A percentile compares a stretch with the other conserved stretches of the same genome.
phyloP scores from a whole-genome alignment of 2,113 vertebrate genomes.

The Patagioenas fasciata region DNA sequence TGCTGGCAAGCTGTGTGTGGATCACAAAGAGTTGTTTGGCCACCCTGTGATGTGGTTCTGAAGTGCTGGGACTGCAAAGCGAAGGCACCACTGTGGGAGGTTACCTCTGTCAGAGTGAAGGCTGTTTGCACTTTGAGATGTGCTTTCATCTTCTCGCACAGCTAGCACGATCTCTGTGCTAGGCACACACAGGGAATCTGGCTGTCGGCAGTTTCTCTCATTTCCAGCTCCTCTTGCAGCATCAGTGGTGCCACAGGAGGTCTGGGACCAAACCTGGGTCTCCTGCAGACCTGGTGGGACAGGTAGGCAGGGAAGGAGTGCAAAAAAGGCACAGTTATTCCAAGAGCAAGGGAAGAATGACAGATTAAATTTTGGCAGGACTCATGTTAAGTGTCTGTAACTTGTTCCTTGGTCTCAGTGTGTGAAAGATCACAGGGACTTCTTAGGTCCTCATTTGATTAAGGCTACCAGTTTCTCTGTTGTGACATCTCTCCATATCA shows the following conservation, averaged over 20 bases:
- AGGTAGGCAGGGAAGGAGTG: not conserved
- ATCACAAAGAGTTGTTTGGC: not conserved
- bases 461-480: not conserved
- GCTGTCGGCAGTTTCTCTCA: not conserved
- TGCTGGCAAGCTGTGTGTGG: not conserved
- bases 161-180: not conserved
- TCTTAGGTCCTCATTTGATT: not conserved
- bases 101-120: not conserved
- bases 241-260: not conserved
- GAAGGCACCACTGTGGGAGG: not conserved
- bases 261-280: not conserved
- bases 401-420: not conserved
- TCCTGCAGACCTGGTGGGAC: not conserved
- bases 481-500: not conserved
- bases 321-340: not conserved
- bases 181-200: not conserved
- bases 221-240: not conserved
- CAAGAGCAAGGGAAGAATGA: not conserved
- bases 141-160: not conserved
- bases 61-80: not conserved
- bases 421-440: not conserved
- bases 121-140: not conserved
- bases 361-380: not conserved
- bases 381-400: not conserved
- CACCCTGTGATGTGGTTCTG: fast-evolving